Evolutionary conservation across 2,888 invertebrate genomes (phyloP), one percentile per base, ranked within the genome.

Genomic region (Podabrus alpinus): DNA sequence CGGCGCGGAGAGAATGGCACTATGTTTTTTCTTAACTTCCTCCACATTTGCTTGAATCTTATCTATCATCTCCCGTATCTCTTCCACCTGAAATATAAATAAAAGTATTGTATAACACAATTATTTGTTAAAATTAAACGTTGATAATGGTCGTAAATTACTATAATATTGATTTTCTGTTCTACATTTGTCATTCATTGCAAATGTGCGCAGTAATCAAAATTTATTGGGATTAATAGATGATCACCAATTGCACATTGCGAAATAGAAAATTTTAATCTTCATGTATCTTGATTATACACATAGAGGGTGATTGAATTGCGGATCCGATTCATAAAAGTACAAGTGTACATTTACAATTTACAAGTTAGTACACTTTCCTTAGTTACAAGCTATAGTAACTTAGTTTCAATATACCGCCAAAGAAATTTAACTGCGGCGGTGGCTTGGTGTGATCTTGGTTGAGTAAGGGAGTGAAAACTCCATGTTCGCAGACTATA

Each of bases 11-110:
- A 99, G 91, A 87, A 99, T 99, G 89, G 97, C 96, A 90, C 98
- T 98, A 90, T 99, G 99, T 92, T 98, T 98, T 92, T 98, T 98
- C 93, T 99, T 99, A 78, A 99, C 99, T 88, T 99, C 98, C 87
- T 99, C 99, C 82, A 99, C 99, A 92, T 98, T 99, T 86, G 95
- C 94, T 89, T 98, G 97, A 87, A 99, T 99, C 91, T 97, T 97
- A 89, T 99, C 99, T 91, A 99, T 99, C 96, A 98, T 99, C 89
- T 97, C 97, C 85, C 99, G 94, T 89, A 99, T 99, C 91, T 99
- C 99, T 90, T 99, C 99, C 89, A 99, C 98, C 96, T 97, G 88
- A 67, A 88, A 69, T 4, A 19, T 21, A 11, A 66, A 66, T 19
- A 66, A 66, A 45, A 9, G n/a, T n/a, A n/a, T 10, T 19, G 16